Base-by-base conservation (phyloP, 1,140 invertebrate genomes). In the Paracyclopina nana region DNA sequence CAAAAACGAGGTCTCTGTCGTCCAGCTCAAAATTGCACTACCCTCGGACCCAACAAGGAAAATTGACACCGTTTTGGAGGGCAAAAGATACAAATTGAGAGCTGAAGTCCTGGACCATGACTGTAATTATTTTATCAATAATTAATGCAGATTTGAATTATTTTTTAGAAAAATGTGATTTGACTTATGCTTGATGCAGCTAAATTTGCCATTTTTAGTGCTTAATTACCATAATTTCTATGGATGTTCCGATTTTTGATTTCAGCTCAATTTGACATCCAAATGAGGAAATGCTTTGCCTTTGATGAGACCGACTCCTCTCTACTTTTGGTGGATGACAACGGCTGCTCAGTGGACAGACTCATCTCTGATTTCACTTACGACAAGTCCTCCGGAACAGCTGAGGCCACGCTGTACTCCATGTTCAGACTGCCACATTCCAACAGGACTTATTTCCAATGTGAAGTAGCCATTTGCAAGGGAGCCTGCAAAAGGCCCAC, bases 271-370 rank as follows among this genome's bases (percentile, higher is more conserved):
- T 42, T 8, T 48, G 77, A 77, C 27, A 79, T 83, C 55, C 68
- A 78, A 60, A 77, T 87, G 52, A 80, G 79, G 60, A 79, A 76
- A 46, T 88, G 84, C 62, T 81, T 86, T 60, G 80, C 79, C 27
- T 87, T 87, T 64, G 82, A 80, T 62, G 81, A 79, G 68, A 71
- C 72, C 55, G 83, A 84, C 61, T 71, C 69, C 56, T 82, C 73
- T 51, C 78, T 80, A 1, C 71, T 74, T 40, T 70, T 88, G 18
- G 76, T 82, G 50, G 82, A 87, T 58, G 78, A 79, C 31, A 73
- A 73, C 68, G 83, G 83, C 77, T 83, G 66, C 66, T 63, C 64
- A 28, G 18, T 45, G 22, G 14, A 38, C 9, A 46, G 22, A 5
- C 11, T 34, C 18, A 28, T 38, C 2, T 40, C 42, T 68, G 72